Evolutionary conservation across 2,888 invertebrate species (phyloP).

Genomic region (Parascotia fuliginaria): DNA sequence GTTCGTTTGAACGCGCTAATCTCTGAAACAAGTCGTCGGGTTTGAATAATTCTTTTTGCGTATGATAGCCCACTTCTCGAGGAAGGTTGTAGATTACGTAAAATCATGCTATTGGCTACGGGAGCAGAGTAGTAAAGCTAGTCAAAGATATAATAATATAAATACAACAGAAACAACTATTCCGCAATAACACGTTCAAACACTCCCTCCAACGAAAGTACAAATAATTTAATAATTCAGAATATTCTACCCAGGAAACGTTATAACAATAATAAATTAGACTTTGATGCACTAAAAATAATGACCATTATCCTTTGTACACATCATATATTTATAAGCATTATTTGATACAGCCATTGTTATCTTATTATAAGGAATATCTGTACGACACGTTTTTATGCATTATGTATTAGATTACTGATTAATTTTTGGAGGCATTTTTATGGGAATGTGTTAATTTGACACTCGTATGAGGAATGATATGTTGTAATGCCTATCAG

Average conservation of each 20-base stretch:
- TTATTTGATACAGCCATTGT: conserved; percentile 46
- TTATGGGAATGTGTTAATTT: conserved; percentile 24
- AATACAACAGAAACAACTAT: background rate
- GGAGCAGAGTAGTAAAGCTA: too few relatives aligned
- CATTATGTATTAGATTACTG: conserved; percentile 32
- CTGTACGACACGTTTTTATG: conserved; percentile 23
- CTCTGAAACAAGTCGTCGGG: too few relatives aligned
- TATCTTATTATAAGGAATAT: conserved; percentile 24
- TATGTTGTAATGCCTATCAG: background rate
- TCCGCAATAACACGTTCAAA: conserved; percentile 39
- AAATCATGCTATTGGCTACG: too few relatives aligned
- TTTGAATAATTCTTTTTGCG: too few relatives aligned
- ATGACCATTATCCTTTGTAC: conserved; percentile 53
- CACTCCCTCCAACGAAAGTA: conserved; percentile 54
- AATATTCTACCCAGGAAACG: conserved; percentile 48
- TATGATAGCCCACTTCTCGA: too few relatives aligned
- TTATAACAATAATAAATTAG: conserved; percentile 50
- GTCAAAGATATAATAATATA: conserved; percentile 4
- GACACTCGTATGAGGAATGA: background rate
- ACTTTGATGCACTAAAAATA: conserved; percentile 49
- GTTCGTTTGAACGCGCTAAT: too few relatives aligned
- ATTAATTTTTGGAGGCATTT: conserved; percentile 32
- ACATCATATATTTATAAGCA: conserved; percentile 37
- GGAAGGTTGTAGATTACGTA: too few relatives aligned
- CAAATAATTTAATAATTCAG: conserved; percentile 73